Conservation (phyloP, 2,113 vertebrate genomes). For the Lampris incognitus region DNA sequence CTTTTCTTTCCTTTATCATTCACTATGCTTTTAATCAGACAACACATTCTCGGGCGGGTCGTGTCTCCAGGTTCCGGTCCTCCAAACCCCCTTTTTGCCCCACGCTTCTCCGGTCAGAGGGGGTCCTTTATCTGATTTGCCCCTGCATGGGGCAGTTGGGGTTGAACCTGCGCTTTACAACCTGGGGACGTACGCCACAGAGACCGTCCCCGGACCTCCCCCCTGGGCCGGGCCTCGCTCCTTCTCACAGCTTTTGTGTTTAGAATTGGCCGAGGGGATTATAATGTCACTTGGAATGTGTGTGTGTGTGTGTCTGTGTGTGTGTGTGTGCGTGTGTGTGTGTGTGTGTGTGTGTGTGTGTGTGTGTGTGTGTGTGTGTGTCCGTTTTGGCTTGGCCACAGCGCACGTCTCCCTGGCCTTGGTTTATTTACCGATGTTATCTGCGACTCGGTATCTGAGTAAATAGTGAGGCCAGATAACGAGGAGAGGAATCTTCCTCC, state of each 20-base stretch:
- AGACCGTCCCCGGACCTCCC: no score
- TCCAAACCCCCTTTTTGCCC: no score
- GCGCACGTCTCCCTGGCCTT: conserved; percentile 61
- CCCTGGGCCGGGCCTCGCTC: no score
- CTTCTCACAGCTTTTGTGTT: conserved; percentile 33
- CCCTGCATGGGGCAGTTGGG: no score
- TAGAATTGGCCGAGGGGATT: conserved; percentile 36
- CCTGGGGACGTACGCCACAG: no score
- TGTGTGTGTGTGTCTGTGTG: conserved; percentile 7
- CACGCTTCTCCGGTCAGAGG: no score
- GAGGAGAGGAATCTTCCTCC: conserved; percentile 62
- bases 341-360: conserved; percentile 9
- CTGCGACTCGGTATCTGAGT: conserved; percentile 76
- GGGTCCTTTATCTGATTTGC: no score
- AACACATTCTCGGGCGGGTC: not conserved
- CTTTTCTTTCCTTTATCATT: no score
- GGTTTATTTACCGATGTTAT: conserved; percentile 84
- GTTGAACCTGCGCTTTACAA: no score
- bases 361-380: conserved; percentile 4
- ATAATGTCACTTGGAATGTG: not conserved
- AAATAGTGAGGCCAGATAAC: conserved; percentile 79
- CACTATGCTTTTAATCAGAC: not conserved
- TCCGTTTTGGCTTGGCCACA: conserved; percentile 60
- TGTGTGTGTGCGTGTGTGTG: conserved; percentile 24
- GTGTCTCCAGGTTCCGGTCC: not conserved